These are phyloP conservation scores for Parnassius glacialis DNA, from an alignment of 2,888 invertebrate species.

Conservation along the genomic window DNA sequence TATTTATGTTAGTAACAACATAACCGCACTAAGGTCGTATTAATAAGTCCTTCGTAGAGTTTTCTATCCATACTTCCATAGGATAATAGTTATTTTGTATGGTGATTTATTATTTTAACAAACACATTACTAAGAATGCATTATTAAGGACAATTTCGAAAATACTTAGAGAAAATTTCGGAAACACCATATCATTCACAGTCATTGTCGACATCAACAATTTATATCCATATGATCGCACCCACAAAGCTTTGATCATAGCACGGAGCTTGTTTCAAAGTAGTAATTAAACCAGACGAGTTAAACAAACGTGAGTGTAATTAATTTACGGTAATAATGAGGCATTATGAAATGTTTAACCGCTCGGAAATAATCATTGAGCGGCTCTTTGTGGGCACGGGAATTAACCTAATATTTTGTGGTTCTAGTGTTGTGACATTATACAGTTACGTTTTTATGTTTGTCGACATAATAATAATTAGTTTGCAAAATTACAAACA, in stretches of 20 bases:
- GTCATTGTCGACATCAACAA: conserved; percentile 25
- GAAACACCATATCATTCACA: conserved; percentile 3
- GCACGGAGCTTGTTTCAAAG: conserved; percentile 35
- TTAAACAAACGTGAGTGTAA: conserved; percentile 36
- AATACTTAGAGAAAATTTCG: too few relatives aligned
- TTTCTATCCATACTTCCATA: too few relatives aligned
- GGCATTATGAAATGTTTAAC: conserved; percentile 50
- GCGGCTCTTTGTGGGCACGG: not conserved
- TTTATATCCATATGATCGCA: conserved; percentile 37
- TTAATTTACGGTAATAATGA: conserved; percentile 57
- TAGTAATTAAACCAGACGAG: conserved; percentile 50
- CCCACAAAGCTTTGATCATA: conserved; percentile 57
- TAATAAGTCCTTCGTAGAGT: too few relatives aligned
- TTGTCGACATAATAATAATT: too few relatives aligned
- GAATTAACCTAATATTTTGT: not conserved
- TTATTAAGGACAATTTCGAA: too few relatives aligned
- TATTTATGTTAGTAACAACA: too few relatives aligned
- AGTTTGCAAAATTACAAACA: too few relatives aligned
- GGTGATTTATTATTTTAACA: too few relatives aligned
- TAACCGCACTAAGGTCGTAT: too few relatives aligned
- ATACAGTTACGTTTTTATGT: not conserved
- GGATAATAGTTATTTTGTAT: too few relatives aligned
- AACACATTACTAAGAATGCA: too few relatives aligned
- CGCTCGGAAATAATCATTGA: conserved; percentile 42
- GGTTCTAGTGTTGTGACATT: not conserved